Evolutionary conservation across 2,888 invertebrate species (phyloP), one percentile per base, ranked within the genome.

Genomic region (Archips xylosteana): DNA sequence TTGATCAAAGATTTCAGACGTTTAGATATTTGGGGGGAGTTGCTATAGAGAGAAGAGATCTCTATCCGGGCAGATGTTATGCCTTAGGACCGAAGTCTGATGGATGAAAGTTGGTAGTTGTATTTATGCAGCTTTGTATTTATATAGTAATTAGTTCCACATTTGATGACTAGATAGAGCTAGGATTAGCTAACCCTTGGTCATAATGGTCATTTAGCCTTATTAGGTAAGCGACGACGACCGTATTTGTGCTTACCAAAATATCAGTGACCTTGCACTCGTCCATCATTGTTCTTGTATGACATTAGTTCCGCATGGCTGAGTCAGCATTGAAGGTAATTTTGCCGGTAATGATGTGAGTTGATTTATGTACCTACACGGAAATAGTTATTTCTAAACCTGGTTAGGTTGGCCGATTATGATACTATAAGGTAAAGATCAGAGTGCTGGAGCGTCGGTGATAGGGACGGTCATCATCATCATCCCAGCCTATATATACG

Each of bases 261-360:
- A 68, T 39, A 9, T 32, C n/a, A 49, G 49, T 51, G 59, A 73
- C 73, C 73, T 73, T 69, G 63, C 39, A 63, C 42, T 34, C 69
- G n/a, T n/a, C 47, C 34, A 47, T 57, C 36, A 71, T 71, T 42
- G 71, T 61, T 47, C 60, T 65, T 62, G 47, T 62, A 61, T 54
- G 75, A 54, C 61, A 75, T 77, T 77, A 71, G 77, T 77, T 77
- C 62, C 76, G 70, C 64, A 75, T 66, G 61, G 71, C 71, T 75
- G 73, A 34, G 57, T 74, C 47, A 67, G 66, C 64, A 39, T 68
- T 51, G 61, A 71, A 63, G 74, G 59, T 47, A 70, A 67, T 70
- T 65, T 73, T 66, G 47, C 13, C n/a, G 13, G 74, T 75, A 75
- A 75, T 77, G 68, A 63, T 59, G 32, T 57, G 59, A 59, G 23